A percentile compares a stretch with the other conserved stretches of the same genome.
phyloP scores from a whole-genome alignment of 2,888 invertebrate species.

The Panopea generosa region DNA sequence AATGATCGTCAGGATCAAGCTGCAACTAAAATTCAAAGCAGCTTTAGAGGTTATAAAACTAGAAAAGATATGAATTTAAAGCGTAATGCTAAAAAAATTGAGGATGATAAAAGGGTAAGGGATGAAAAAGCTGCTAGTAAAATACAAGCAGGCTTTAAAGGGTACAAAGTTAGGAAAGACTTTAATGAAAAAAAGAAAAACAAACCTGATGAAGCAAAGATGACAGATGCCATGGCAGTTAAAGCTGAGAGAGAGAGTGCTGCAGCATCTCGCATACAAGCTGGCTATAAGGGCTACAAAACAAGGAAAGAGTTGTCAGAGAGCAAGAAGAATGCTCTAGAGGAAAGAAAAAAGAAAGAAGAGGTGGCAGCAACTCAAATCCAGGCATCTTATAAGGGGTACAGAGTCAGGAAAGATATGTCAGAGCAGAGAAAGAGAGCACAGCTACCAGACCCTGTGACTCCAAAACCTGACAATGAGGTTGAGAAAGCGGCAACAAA shows the following conservation, averaged over 20 bases:
- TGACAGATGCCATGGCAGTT: slow-evolving; percentile 4
- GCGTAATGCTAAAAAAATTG: neutral
- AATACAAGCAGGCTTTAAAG: slow-evolving; percentile 52
- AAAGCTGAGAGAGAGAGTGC: slow-evolving; percentile 23
- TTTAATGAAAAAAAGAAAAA: slow-evolving; percentile 18
- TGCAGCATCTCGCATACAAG: slow-evolving; percentile 58
- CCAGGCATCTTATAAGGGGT: slow-evolving; percentile 52
- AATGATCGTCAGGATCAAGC: slow-evolving; percentile 7
- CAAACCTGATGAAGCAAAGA: slow-evolving; percentile 9
- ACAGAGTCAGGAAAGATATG: slow-evolving; percentile 28
- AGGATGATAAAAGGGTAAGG: neutral
- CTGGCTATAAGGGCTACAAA: slow-evolving; percentile 42
- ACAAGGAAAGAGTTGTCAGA: slow-evolving; percentile 32
- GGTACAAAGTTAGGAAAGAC: slow-evolving; percentile 49
- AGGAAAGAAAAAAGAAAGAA: slow-evolving; percentile 8
- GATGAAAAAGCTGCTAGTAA: slow-evolving; percentile 40
- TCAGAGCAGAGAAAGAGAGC: slow-evolving; percentile 20
- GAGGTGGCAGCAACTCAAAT: slow-evolving; percentile 50
- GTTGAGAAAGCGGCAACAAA: slow-evolving; percentile 52
- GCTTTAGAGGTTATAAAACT: slow-evolving; percentile 41
- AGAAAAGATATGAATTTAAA: slow-evolving; percentile 28
- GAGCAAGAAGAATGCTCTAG: neutral
- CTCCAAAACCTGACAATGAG: slow-evolving; percentile 7
- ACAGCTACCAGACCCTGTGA: slow-evolving; percentile 44
- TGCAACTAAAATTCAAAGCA: slow-evolving; percentile 49